phyloP scores from a whole-genome alignment of 2,797 vertebrate genomes.

The Acanthiza pusilla region DNA sequence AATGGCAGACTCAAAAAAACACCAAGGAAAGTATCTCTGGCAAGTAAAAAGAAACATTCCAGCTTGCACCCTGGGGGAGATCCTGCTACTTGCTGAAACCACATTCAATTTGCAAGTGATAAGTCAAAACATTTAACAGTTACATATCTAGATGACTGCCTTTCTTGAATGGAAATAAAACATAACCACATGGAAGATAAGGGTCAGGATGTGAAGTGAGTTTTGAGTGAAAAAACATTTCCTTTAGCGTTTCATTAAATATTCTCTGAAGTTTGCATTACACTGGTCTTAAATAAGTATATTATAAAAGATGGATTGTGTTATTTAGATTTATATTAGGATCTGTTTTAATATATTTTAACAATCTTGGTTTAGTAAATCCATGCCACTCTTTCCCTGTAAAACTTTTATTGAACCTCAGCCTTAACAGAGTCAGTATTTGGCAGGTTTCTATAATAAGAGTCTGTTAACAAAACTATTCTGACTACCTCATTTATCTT shows the following conservation, averaged over 20 bases:
- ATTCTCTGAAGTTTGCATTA: not conserved
- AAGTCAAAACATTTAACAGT: not conserved
- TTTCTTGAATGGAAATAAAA: not conserved
- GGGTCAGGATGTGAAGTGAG: not conserved
- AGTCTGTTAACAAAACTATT: not conserved
- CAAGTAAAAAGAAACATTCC: not conserved
- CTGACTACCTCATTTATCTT: not conserved
- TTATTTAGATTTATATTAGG: not conserved
- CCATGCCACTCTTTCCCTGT: not conserved
- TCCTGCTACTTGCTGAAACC: not conserved
- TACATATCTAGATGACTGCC: not conserved
- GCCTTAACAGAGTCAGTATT: not conserved
- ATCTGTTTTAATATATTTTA: not conserved
- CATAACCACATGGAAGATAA: not conserved
- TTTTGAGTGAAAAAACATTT: not conserved
- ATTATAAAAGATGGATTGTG: not conserved
- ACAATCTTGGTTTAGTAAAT: not conserved
- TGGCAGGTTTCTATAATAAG: not conserved
- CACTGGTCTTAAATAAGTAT: not conserved
- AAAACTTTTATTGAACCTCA: not conserved
- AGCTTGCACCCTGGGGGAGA: not conserved
- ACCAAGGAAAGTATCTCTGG: not conserved
- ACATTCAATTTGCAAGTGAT: not conserved
- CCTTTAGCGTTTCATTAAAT: not conserved
- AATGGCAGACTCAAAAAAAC: not conserved